Percentiles rank a stretch among this genome's conserved stretches.
phyloP scores from a whole-genome alignment of 1,140 invertebrate species.

The Chrysomallon squamiferum region DNA sequence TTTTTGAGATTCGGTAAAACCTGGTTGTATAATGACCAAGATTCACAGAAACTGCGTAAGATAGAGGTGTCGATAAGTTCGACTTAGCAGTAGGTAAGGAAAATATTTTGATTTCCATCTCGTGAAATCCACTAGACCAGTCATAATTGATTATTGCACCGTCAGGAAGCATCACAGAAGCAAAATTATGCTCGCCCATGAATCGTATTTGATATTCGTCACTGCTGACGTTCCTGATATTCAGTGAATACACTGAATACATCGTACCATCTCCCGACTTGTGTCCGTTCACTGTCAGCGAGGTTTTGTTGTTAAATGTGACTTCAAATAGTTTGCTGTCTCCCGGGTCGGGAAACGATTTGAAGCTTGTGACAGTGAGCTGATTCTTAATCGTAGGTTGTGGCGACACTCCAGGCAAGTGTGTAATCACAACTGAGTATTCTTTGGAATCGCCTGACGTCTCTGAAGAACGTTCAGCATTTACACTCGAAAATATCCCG shows the following conservation, averaged over 20 bases:
- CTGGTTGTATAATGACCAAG: not conserved
- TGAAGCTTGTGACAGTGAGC: not conserved
- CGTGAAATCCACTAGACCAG: not conserved
- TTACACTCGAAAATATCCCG: not conserved
- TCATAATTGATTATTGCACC: not conserved
- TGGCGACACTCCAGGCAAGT: not conserved
- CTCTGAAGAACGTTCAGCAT: not conserved
- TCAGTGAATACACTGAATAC: not conserved
- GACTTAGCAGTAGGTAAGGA: not conserved
- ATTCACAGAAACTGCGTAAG: not conserved
- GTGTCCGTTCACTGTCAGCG: not conserved
- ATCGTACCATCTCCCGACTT: not conserved
- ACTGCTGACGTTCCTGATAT: not conserved
- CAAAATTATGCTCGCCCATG: not conserved
- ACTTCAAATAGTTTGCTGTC: constrained; percentile 1
- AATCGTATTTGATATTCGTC: not conserved
- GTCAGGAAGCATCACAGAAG: not conserved
- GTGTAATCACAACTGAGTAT: not conserved
- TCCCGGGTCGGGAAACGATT: not conserved
- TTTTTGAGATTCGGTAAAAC: not conserved
- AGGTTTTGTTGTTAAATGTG: not conserved
- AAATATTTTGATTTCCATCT: constrained; percentile 3
- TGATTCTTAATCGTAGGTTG: not conserved
- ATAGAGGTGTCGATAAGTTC: not conserved
- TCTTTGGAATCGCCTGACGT: not conserved